These are phyloP conservation scores for Cryptocheilus praepositus DNA, from an alignment of 2,888 invertebrate species.

Conservation along the genomic window DNA sequence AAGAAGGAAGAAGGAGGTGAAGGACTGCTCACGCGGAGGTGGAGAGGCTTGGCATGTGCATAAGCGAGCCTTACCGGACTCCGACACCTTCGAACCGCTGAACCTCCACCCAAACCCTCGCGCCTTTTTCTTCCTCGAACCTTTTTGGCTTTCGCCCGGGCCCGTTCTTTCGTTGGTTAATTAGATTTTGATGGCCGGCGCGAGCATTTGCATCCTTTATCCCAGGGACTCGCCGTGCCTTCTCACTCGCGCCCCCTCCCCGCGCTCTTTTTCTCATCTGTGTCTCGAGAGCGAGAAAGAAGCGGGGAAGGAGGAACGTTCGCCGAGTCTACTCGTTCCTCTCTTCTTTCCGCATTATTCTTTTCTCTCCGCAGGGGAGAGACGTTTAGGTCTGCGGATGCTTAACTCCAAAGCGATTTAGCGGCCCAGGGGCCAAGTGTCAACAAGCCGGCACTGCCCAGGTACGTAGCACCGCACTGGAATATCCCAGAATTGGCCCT, in stretches of 20 bases:
- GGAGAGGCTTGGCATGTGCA: conserved; percentile 55
- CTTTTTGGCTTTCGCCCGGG: conserved; percentile 59
- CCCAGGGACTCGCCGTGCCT: conserved; percentile 44
- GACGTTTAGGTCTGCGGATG: conserved; percentile 65
- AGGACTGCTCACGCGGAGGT: conserved; percentile 4
- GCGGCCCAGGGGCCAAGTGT: conserved; percentile 70
- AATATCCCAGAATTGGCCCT: conserved; percentile 38
- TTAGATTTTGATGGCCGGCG: conserved; percentile 73
- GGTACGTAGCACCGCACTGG: conserved; percentile 51
- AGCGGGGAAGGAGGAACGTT: conserved; percentile 12
- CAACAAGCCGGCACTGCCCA: conserved; percentile 66
- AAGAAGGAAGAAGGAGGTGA: conserved; percentile 14
- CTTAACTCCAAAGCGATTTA: conserved; percentile 70
- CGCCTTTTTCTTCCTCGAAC: conserved; percentile 51
- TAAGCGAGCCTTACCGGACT: conserved; percentile 58
- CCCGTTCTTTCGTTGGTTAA: conserved; percentile 69
- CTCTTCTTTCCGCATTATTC: conserved; percentile 55
- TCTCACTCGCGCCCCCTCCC: conserved; percentile 32
- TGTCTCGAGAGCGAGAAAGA: conserved; percentile 19
- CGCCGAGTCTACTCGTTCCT: conserved; percentile 14
- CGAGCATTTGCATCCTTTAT: conserved; percentile 72
- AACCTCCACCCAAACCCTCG: conserved; percentile 41
- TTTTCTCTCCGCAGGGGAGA: conserved; percentile 65
- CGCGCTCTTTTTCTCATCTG: conserved; percentile 30
- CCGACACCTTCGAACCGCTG: conserved; percentile 70